Evolutionary conservation across 64 coral and sea anemone species (phyloP).

Genomic region (Dendrophyllia cribrosa): DNA sequence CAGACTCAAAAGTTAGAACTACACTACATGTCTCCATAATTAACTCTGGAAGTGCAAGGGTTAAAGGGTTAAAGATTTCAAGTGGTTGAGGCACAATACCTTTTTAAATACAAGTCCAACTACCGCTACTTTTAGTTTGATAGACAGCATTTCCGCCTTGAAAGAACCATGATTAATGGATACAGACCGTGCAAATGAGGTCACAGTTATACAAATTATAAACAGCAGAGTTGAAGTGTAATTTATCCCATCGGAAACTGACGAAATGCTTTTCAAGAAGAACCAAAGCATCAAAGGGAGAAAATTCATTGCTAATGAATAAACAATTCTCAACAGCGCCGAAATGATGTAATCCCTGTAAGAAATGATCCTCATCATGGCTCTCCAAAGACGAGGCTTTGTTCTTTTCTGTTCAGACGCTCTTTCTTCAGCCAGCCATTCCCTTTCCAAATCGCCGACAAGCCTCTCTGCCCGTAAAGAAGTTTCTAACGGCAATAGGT

Average conservation of each 20-base stretch:
- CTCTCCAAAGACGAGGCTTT: conserved; percentile 48
- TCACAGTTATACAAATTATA: conserved; percentile 1
- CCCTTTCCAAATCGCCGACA: background rate
- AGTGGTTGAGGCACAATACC: too few relatives aligned
- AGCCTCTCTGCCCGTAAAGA: background rate
- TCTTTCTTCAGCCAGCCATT: conserved; percentile 23
- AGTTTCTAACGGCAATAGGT: conserved; percentile 30
- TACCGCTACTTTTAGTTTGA: conserved; percentile 14
- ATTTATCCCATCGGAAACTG: background rate
- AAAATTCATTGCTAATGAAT: background rate
- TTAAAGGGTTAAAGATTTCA: too few relatives aligned
- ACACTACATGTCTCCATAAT: too few relatives aligned
- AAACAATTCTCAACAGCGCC: background rate
- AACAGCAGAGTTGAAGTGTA: background rate
- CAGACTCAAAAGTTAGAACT: too few relatives aligned
- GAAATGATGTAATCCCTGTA: background rate
- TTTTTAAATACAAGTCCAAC: conserved; percentile 49
- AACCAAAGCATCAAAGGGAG: conserved; percentile 7
- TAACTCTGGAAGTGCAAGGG: too few relatives aligned
- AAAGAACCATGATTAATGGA: background rate
- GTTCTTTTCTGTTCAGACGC: background rate
- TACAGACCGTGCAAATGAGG: background rate
- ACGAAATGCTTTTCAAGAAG: conserved; percentile 4
- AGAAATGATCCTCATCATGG: conserved; percentile 23
- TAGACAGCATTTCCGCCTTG: background rate